Evolutionary conservation across 2,113 vertebrate genomes (phyloP).

Genomic region (rat (Rattus norvegicus)): DNA sequence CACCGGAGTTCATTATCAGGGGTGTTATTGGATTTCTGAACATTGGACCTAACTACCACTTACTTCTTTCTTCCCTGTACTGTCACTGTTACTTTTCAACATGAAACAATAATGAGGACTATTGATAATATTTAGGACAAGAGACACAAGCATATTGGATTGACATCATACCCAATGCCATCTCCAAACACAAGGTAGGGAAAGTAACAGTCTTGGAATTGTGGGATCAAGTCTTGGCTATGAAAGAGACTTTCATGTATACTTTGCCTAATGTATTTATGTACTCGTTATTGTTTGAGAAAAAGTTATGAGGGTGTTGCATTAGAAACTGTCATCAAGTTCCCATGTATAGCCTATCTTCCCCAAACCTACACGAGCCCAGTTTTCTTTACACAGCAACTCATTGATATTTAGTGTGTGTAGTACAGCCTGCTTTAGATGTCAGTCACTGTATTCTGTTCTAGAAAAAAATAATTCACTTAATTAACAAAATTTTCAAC

Average conservation of each 20-base stretch:
- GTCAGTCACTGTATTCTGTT: background rate
- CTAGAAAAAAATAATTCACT: background rate
- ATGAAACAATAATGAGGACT: background rate
- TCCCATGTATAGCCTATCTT: background rate
- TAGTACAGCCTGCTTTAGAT: accelerated
- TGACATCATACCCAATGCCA: too few species aligned
- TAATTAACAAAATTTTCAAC: background rate
- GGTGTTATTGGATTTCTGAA: background rate
- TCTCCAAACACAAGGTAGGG: too few species aligned
- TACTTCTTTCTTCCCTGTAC: background rate
- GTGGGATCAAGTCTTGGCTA: too few species aligned
- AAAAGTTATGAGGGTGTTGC: too few species aligned
- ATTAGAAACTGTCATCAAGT: background rate
- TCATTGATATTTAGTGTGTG: background rate
- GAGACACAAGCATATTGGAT: too few species aligned
- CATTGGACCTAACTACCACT: background rate
- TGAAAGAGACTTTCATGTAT: too few species aligned
- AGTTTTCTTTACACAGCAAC: background rate
- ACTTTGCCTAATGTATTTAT: too few species aligned
- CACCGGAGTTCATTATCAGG: background rate
- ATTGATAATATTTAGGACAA: too few species aligned
- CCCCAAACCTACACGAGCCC: background rate
- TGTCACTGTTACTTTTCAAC: background rate
- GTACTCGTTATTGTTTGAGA: too few species aligned
- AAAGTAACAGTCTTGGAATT: too few species aligned